Base-by-base conservation (phyloP, 2,113 vertebrate species). In the Brienomyrus brachyistius region DNA sequence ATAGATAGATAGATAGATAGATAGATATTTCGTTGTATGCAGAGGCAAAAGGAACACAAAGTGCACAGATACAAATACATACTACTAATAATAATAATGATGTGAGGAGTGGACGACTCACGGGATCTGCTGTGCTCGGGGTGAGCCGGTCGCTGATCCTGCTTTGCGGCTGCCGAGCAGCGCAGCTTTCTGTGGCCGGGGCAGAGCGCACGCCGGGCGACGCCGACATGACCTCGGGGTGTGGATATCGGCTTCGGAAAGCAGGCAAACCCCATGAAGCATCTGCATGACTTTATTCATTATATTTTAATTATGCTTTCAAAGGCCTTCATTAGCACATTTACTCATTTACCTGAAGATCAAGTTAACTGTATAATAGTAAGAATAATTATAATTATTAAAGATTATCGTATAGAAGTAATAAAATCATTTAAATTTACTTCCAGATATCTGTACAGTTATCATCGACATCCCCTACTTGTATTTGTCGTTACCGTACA, bases 121-220 rank as follows among this genome's bases (percentile, higher is more conserved):
- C 96, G 0, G 96, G 96, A 92, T 97, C 95, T 91, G 97, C 96
- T n/a, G 96, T 97, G 94, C 95, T 96, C 80, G 97, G 97, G 91
- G 97, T 97, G 23, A 97, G 94, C 88, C 95, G 96, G 92, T 96
- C 96, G 90, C 96, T 97, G 13, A 96, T 96, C 88, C 94, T 95
- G 47, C 43, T 35, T 3, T 35, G 47, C 48, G 70, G 15, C n/a
- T 51, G 70, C 1, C 19, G 52, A 15, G 47, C 27, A 13, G 35
- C 3, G 7, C 40, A 8, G 9, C 35, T 15, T 17, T 59, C 11
- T 6, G 17, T 17, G 48, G 31, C 35, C 4, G 54, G 35, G 21
- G 86, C 40, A 21, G 52, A 87, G 31, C 31, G 5, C 52, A 23
- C 35, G 9, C 86, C 15, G 35, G 54, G 21, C 9, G 35, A 11